A percentile compares a stretch with the other conserved stretches of the same genome.
Evolutionary conservation across 1,140 invertebrate genomes (phyloP).

Genomic region (Micrasema minimum): DNA sequence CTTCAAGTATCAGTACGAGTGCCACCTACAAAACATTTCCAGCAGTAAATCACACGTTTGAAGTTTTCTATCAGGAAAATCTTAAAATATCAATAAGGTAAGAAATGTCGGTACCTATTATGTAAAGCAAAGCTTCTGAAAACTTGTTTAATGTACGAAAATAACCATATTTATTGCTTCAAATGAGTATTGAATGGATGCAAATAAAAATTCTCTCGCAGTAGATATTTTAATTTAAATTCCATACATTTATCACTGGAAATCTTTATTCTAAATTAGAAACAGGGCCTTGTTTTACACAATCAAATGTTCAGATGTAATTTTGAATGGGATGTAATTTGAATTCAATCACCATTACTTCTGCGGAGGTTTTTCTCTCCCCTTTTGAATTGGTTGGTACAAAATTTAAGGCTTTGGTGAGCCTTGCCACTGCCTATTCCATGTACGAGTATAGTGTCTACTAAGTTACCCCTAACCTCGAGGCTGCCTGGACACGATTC

Average conservation of each 20-base stretch:
- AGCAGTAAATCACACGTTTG: no score
- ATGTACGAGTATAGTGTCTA: not conserved
- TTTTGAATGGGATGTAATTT: constrained; percentile 5
- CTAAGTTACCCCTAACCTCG: not conserved
- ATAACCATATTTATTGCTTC: no score
- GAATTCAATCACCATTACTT: constrained; percentile 12
- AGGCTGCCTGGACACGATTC: constrained; percentile 9
- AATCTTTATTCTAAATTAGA: no score
- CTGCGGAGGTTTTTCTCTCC: not conserved
- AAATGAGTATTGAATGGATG: no score
- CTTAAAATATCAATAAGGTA: not conserved
- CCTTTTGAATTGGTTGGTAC: not conserved
- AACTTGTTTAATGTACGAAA: no score
- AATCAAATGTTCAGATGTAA: not conserved
- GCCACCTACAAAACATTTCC: no score
- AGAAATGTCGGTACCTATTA: no score
- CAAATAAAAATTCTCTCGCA: no score
- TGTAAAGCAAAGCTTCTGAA: not conserved
- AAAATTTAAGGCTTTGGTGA: constrained; percentile 10
- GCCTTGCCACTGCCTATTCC: not conserved
- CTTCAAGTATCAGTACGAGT: no score
- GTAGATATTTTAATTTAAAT: no score
- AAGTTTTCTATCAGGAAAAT: constrained; percentile 16
- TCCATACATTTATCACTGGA: no score
- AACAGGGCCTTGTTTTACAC: no score